phyloP scores from a whole-genome alignment of 2,113 vertebrate species.

The Phylloscopus trochilus region DNA sequence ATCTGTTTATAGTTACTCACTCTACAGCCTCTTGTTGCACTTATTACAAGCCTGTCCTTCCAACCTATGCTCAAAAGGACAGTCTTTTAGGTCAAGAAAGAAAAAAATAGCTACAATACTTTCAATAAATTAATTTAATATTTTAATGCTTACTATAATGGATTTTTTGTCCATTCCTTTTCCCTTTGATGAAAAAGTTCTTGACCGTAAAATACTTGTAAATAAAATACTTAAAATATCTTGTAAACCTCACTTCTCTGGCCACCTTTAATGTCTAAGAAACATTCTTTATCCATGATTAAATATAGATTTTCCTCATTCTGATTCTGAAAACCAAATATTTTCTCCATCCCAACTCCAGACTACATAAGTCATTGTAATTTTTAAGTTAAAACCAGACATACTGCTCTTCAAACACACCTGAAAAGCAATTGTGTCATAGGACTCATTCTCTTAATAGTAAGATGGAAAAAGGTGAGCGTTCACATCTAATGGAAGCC shows the following conservation, averaged over 20 bases:
- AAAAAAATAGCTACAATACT: neutral
- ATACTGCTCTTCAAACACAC: neutral
- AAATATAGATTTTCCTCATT: neutral
- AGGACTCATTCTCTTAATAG: neutral
- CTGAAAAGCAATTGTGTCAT: neutral
- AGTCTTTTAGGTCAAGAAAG: neutral
- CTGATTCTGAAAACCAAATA: neutral
- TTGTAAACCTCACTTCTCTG: neutral
- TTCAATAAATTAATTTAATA: neutral
- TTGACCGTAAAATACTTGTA: neutral
- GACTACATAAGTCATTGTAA: neutral
- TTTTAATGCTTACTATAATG: neutral
- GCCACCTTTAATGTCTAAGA: neutral
- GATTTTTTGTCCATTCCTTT: neutral
- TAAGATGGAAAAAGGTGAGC: neutral
- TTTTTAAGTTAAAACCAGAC: neutral
- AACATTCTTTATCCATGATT: neutral
- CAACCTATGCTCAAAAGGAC: neutral
- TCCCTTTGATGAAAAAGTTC: neutral
- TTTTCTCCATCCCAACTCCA: neutral
- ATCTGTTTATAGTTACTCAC: neutral
- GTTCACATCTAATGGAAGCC: neutral
- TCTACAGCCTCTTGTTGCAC: neutral
- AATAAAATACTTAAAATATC: neutral
- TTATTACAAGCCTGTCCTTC: neutral